These are phyloP conservation scores for Chiroxiphia lanceolata DNA, from an alignment of 2,797 vertebrate genomes.

Conservation along the genomic window DNA sequence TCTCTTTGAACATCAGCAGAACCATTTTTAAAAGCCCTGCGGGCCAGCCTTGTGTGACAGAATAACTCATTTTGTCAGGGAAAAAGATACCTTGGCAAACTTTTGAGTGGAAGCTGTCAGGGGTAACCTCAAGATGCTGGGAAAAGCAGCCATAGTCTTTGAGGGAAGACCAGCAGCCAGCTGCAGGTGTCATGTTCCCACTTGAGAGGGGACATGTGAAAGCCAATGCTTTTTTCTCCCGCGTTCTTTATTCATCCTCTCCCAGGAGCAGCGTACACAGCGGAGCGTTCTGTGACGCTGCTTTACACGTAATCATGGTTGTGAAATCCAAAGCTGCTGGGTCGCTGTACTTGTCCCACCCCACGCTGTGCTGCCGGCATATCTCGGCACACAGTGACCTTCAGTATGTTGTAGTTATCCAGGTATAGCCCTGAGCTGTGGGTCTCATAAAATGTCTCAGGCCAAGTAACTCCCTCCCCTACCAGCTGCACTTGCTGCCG, in stretches of 20 bases:
- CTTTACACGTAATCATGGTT: background rate
- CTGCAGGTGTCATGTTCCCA: background rate
- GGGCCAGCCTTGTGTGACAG: background rate
- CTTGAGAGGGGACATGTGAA: background rate
- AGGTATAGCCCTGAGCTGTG: background rate
- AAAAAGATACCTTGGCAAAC: slow-evolving; percentile 20
- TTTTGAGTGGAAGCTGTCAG: slow-evolving; percentile 3
- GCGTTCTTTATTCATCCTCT: background rate
- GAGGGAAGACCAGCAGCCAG: background rate
- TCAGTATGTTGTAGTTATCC: accelerated
- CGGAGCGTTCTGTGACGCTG: background rate
- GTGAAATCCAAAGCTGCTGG: slow-evolving; percentile 2
- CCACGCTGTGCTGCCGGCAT: accelerated
- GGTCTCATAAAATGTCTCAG: background rate
- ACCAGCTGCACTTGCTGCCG: accelerated
- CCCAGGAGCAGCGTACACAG: background rate
- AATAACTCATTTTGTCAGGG: slow-evolving; percentile 5
- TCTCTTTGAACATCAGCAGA: slow-evolving; percentile 63
- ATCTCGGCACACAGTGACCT: background rate
- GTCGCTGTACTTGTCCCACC: background rate
- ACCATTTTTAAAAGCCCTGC: background rate
- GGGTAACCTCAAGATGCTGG: background rate
- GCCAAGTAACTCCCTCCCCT: background rate
- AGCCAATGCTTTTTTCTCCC: background rate
- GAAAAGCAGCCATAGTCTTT: background rate